A percentile compares a stretch with the other conserved stretches of the same genome.
These are phyloP conservation scores for Cheilosia vulpina DNA, from an alignment of 2,888 invertebrate species.

Conservation along the genomic window DNA sequence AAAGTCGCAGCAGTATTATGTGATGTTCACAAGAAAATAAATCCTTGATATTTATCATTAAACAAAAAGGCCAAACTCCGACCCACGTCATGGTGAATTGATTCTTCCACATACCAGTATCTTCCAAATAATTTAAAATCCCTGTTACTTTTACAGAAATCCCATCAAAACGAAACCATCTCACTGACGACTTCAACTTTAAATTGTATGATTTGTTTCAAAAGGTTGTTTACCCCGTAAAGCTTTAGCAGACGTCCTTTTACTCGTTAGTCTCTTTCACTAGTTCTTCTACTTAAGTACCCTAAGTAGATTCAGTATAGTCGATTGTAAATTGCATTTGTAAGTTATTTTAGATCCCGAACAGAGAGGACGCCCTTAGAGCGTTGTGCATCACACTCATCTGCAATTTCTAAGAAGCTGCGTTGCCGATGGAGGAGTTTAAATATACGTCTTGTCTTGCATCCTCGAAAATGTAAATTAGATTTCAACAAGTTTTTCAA, in stretches of 20 bases:
- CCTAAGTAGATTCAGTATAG: slow-evolving; percentile 56
- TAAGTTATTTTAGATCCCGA: slow-evolving; percentile 64
- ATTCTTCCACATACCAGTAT: too few species aligned
- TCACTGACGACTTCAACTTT: slow-evolving; percentile 52
- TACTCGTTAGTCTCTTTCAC: not conserved
- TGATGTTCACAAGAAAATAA: too few species aligned
- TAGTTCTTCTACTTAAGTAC: slow-evolving; percentile 41
- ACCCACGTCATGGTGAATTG: too few species aligned
- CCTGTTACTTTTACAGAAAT: not conserved
- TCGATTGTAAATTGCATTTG: slow-evolving; percentile 72
- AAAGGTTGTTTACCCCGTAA: slow-evolving; percentile 61
- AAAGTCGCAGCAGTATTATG: too few species aligned
- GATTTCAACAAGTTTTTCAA: slow-evolving; percentile 71
- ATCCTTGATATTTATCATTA: too few species aligned
- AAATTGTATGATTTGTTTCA: slow-evolving; percentile 45
- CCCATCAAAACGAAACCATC: slow-evolving; percentile 29
- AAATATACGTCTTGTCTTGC: slow-evolving; percentile 18
- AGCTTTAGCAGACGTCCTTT: slow-evolving; percentile 13
- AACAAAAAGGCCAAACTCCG: too few species aligned
- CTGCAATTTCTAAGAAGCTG: slow-evolving; percentile 59
- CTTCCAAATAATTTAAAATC: too few species aligned
- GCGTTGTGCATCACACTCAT: slow-evolving; percentile 42
- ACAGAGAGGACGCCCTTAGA: slow-evolving; percentile 17
- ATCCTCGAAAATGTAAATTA: slow-evolving; percentile 62
- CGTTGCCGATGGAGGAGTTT: slow-evolving; percentile 38